Evolutionary conservation across 2,888 invertebrate genomes (phyloP), one percentile per base, ranked within the genome.

Genomic region (Andrena trimmerana): DNA sequence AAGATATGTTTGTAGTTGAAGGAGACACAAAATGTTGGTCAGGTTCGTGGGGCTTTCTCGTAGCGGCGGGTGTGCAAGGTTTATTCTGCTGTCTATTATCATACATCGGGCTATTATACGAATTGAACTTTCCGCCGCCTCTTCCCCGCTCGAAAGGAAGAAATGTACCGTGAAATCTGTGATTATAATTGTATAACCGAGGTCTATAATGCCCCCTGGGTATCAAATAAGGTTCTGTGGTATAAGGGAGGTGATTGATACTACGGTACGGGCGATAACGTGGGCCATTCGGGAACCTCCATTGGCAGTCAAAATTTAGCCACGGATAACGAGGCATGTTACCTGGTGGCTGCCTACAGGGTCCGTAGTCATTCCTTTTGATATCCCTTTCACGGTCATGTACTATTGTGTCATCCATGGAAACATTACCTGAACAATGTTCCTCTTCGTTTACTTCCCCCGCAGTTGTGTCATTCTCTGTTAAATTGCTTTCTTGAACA

Each of bases 381-480:
- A 27, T 50, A 62, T 77, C 60, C 71, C 36, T 78, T 70, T 62
- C 29, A 62, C 69, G 57, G 74, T 65, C 50, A 68, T 65, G 67
- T 72, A 85, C n/a, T 63, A 80, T 36, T 60, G 69, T 71, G 29
- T 81, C 72, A 63, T 67, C 60, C 27, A 67, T 60, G 60, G 82
- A 78, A 66, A 78, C 62, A 75, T 89, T 86, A 88, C 86, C 85
- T 86, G 76, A 36, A 50, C 36, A 36, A 13, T 68, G 69, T 42
- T 81, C 74, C 36, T 70, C 67, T 57, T 83, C 62, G 7, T 10
- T 27, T 36, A 2, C 52, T 68, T 68, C 74, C 20, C 20, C 62
- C n/a, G 29, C 20, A 66, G 65, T 4, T 48, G 48, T 57, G 10
- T 50, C 24, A 24, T 20, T 60, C 50, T 76, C n/a, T 20, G 36